phyloP scores from a whole-genome alignment of 2,888 invertebrate genomes.

The Sminthurinus aureus region DNA sequence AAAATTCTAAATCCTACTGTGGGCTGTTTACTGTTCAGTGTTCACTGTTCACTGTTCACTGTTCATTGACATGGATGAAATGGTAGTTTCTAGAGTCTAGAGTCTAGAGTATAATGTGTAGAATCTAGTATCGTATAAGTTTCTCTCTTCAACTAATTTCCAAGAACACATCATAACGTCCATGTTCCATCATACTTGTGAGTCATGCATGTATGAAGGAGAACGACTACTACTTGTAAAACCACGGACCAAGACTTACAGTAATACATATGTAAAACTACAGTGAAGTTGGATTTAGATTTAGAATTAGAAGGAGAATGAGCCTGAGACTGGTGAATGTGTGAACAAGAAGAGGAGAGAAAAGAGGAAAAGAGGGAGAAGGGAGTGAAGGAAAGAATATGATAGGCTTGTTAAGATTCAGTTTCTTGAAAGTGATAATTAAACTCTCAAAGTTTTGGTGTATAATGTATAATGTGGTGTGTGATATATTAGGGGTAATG shows the following conservation, averaged over 20 bases:
- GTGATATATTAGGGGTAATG: constrained; percentile 17
- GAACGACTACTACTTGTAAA: too few species aligned
- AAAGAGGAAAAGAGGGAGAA: neutral
- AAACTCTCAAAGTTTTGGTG: constrained; percentile 43
- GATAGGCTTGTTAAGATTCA: constrained; percentile 14
- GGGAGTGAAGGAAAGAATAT: neutral
- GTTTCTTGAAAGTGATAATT: constrained; percentile 53
- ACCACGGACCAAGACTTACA: too few species aligned
- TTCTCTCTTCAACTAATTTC: neutral
- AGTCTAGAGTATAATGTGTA: too few species aligned
- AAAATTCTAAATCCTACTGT: neutral
- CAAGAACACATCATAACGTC: neutral
- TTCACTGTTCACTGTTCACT: too few species aligned
- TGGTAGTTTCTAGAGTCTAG: too few species aligned
- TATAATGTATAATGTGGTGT: constrained; percentile 12
- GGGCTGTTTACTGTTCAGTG: neutral
- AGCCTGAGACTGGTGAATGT: too few species aligned
- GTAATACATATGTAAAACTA: too few species aligned
- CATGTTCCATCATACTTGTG: neutral
- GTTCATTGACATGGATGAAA: neutral
- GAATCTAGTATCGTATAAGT: neutral
- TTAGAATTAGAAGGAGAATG: too few species aligned
- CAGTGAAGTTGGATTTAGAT: too few species aligned
- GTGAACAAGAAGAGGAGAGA: neutral
- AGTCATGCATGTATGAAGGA: neutral